Base-by-base conservation (phyloP, 1,140 invertebrate genomes). In the Rhyacophila brunnea region DNA sequence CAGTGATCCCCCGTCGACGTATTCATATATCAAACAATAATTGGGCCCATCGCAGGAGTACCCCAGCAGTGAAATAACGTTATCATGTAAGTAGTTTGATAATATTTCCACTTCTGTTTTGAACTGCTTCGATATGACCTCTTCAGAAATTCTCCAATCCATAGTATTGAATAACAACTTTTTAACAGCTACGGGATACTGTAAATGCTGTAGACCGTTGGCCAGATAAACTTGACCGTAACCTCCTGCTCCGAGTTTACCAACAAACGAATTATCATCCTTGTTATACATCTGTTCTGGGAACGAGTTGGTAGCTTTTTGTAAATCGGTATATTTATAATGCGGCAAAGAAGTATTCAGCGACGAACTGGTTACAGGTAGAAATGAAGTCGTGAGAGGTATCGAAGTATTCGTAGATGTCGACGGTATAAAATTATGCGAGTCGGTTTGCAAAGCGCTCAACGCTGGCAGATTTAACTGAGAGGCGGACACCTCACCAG, bases 191-290 rank as follows among this genome's bases (percentile, higher is more conserved):
- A 88, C 74, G 15, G 70, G 67, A 56, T 79, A 71, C 9, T 3
- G 23, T 9, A 28, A 28, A 54, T 75, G 68, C 2, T 67, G 60
- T 3, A 73, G 53, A 49, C 77, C 73, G 13, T 71, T 69, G 13
- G 83, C 86, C 51, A 85, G 71, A 73, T 82, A 89, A 1, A 90
- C 88, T 45, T 80, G 80, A 11, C 87, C 87, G 76, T 87, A 89
- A 7, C 85, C 86, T 45, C 88, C 88, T 60, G 75, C 77, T 2
- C 88, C 88, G 53, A 90, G 74, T 64, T 79, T 78, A 10, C 77
- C 70, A 35, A 74, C 75, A 42, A 64, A 68, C 13, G 19, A 11
- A 14, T 60, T 35, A 17, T 46, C 47, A 19, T 43, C 20, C 32
- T 47, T 19, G 9, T 61, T 51, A 55, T 65, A 14, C 54, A 64